A percentile compares a stretch with the other conserved stretches of the same genome.
Evolutionary conservation across 2,113 vertebrate genomes (phyloP).

Genomic region (Chaetodon trifascialis): DNA sequence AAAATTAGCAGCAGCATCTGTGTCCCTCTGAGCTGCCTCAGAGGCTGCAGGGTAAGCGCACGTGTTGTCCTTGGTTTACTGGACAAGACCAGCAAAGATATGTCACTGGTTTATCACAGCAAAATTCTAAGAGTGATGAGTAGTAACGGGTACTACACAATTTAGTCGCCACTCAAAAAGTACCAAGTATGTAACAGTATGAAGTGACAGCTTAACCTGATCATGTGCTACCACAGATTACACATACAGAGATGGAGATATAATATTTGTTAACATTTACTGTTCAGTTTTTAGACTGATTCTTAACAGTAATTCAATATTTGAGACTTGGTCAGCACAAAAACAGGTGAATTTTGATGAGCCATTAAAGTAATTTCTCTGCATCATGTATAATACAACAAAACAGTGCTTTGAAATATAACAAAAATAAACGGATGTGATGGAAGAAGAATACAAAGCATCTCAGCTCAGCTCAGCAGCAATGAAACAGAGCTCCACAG

Average conservation of each 20-base stretch:
- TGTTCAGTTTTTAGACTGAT: not conserved
- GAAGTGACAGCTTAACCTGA: too few relatives aligned
- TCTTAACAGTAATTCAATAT: not conserved
- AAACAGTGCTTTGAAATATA: not conserved
- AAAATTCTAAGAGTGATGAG: not conserved
- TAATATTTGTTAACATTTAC: not conserved
- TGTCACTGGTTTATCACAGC: too few relatives aligned
- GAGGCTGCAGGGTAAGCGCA: not conserved
- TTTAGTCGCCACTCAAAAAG: too few relatives aligned
- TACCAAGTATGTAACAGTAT: too few relatives aligned
- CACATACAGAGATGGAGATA: not conserved
- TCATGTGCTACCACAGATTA: not conserved
- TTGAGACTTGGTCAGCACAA: not conserved
- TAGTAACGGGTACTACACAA: too few relatives aligned
- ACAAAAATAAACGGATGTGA: not conserved
- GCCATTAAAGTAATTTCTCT: conserved; percentile 1
- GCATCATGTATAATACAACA: not conserved
- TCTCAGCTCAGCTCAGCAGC: not conserved
- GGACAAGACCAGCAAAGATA: not conserved
- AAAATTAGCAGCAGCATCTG: not conserved
- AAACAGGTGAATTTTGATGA: not conserved
- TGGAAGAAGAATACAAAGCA: not conserved
- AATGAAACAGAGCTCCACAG: not conserved
- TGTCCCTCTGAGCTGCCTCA: not conserved
- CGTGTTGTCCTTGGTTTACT: not conserved